Evolutionary conservation across 2,888 invertebrate genomes (phyloP).

Genomic region (Standfussiana lucernea): DNA sequence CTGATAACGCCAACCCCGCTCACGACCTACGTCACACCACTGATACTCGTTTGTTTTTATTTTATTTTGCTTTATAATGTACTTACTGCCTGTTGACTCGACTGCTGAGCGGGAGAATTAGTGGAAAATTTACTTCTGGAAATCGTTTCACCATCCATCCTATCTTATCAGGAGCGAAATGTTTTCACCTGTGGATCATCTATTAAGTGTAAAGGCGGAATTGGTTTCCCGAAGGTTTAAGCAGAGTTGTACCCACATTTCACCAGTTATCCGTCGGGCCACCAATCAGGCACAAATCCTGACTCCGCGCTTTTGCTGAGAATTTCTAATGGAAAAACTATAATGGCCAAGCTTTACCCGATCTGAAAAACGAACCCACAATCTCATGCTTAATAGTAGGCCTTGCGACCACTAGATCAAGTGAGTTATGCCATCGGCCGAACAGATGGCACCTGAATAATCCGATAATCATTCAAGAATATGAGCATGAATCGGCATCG

Average conservation of each 20-base stretch:
- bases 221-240: too few species aligned
- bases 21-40: constrained; percentile 57
- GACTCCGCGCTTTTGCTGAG: not conserved
- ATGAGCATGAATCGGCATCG: not conserved
- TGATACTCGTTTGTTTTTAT: constrained; percentile 41
- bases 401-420: not conserved
- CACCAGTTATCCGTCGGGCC: too few species aligned
- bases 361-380: not conserved
- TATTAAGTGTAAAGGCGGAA: not conserved
- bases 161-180: not conserved
- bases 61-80: constrained; percentile 39
- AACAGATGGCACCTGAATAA: constrained; percentile 12
- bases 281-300: too few species aligned
- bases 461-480: constrained; percentile 4
- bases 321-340: not conserved
- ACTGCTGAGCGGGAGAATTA: constrained; percentile 12
- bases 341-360: not conserved
- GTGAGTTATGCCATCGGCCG: not conserved
- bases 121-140: not conserved
- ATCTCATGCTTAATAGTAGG: not conserved
- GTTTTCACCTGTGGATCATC: not conserved
- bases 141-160: not conserved
- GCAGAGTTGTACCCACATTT: too few species aligned
- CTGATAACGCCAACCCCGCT: constrained; percentile 64
- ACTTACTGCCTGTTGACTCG: not conserved